A percentile compares a stretch with the other conserved stretches of the same genome.
These are phyloP conservation scores for Eleutherodactylus coqui DNA, from an alignment of 2,797 vertebrate genomes.

Conservation along the genomic window DNA sequence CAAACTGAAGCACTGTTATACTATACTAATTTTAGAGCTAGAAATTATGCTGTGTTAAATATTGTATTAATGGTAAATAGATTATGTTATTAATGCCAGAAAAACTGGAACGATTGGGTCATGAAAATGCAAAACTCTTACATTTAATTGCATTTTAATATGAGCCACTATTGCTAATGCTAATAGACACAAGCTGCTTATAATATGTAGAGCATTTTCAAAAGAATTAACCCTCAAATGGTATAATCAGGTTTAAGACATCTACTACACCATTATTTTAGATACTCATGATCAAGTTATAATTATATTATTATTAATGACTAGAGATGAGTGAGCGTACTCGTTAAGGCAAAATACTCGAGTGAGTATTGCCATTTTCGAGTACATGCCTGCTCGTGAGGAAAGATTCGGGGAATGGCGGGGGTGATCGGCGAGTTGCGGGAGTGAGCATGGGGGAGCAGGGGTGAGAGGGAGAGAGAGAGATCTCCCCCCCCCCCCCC, in stretches of 20 bases:
- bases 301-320: no score
- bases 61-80: slow-evolving; percentile 52
- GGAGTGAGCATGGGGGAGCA: no score
- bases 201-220: background rate
- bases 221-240: background rate
- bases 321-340: no score
- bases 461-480: no score
- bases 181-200: slow-evolving; percentile 4
- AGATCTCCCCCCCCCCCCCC: no score
- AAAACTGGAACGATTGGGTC: slow-evolving; percentile 26
- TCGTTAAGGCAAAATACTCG: no score
- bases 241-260: background rate
- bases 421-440: no score
- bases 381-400: no score
- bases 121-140: slow-evolving; percentile 18
- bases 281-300: background rate
- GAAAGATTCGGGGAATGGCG: no score
- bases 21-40: slow-evolving; percentile 35
- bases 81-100: slow-evolving; percentile 36
- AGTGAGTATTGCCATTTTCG: no score
- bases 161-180: slow-evolving; percentile 9
- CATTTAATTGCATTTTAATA: slow-evolving; percentile 39
- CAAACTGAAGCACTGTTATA: slow-evolving; percentile 51
- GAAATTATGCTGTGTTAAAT: slow-evolving; percentile 47
- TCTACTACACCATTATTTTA: background rate